These are phyloP conservation scores for Garrulus glandarius DNA, from an alignment of 2,797 vertebrate species.

Conservation along the genomic window DNA sequence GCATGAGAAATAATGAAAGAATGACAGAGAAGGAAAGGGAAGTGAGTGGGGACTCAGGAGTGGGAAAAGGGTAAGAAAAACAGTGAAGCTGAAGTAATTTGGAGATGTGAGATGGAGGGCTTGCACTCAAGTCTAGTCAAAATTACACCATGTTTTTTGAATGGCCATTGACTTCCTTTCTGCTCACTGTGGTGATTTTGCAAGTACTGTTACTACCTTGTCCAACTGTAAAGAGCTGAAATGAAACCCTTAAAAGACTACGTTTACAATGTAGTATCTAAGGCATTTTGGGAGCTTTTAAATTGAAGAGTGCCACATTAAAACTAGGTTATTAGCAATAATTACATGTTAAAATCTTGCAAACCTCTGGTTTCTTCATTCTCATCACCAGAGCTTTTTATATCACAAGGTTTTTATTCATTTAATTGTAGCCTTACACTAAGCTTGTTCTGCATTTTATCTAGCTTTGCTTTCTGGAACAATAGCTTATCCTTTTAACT, in stretches of 20 bases:
- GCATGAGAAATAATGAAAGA: neutral
- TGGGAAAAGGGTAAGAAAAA: neutral
- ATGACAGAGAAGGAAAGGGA: neutral
- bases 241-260: neutral
- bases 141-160: neutral
- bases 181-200: neutral
- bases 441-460: neutral
- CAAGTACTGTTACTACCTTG: neutral
- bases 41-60: neutral
- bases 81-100: neutral
- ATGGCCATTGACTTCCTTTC: neutral
- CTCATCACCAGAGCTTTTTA: conserved; percentile 7
- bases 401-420: conserved; percentile 18
- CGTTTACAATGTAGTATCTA: neutral
- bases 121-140: neutral
- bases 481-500: conserved; percentile 37
- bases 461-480: neutral
- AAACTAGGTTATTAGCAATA: conserved; percentile 26
- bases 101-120: neutral
- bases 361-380: conserved; percentile 7
- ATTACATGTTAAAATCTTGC: conserved; percentile 12
- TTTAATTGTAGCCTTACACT: conserved; percentile 48
- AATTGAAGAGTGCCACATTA: neutral
- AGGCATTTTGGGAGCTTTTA: neutral
- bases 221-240: neutral